A percentile compares a stretch with the other conserved stretches of the same genome.
Evolutionary conservation across 2,797 vertebrate genomes (phyloP).

Genomic region (Nasua narica): DNA sequence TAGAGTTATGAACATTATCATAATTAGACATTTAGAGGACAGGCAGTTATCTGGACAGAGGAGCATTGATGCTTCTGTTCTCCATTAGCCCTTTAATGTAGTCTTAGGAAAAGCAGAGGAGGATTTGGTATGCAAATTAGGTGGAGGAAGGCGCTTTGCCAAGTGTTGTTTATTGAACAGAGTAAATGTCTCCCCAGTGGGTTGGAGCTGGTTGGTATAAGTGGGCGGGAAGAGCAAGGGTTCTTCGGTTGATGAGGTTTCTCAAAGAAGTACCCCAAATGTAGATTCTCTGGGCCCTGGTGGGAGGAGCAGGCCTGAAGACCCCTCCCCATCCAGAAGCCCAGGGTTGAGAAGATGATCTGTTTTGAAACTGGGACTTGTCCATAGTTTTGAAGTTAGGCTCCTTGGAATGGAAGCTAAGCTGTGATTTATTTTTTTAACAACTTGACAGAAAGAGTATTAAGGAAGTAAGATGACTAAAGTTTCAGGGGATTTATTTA

Average conservation of each 20-base stretch:
- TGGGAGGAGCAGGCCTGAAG: not conserved
- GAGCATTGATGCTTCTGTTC: not conserved
- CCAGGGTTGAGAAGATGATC: not conserved
- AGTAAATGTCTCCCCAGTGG: not conserved
- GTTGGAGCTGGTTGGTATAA: constrained; percentile 7
- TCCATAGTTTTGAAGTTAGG: not conserved
- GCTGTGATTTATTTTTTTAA: constrained; percentile 4
- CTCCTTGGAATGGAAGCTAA: not conserved
- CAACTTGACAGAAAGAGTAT: not conserved
- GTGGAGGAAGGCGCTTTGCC: constrained; percentile 47
- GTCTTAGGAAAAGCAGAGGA: constrained; percentile 2
- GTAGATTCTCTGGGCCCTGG: not conserved
- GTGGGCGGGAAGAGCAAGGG: not conserved
- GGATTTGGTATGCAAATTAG: constrained; percentile 65
- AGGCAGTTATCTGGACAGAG: constrained; percentile 30
- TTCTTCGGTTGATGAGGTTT: not conserved
- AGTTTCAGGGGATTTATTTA: constrained; percentile 19
- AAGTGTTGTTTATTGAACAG: constrained; percentile 71
- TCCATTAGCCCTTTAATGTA: not conserved
- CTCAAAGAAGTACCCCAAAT: not conserved
- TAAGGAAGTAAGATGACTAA: not conserved
- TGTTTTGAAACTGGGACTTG: not conserved
- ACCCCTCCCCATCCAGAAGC: not conserved
- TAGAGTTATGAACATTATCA: not conserved
- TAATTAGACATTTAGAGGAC: not conserved